These are phyloP conservation scores for Hapalemur alaotrensis DNA, from an alignment of 2,797 vertebrate species.

Conservation along the genomic window DNA sequence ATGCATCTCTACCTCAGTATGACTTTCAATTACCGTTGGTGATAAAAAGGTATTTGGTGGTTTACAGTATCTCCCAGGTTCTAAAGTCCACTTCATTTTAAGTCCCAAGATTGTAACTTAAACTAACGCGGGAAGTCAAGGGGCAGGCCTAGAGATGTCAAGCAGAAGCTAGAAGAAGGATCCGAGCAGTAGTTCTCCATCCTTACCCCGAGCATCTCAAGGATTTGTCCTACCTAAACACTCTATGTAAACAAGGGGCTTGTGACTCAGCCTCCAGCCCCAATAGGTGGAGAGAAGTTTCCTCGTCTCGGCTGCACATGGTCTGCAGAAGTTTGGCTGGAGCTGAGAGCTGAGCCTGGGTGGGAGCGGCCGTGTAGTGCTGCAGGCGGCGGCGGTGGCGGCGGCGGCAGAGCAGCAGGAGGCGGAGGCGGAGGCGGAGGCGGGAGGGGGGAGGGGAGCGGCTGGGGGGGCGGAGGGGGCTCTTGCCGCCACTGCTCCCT, in stretches of 20 bases:
- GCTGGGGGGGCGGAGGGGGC: constrained; percentile 55
- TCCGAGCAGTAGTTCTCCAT: background rate
- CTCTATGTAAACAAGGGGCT: constrained; percentile 32
- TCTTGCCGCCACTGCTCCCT: constrained; percentile 75
- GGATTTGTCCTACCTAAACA: constrained; percentile 38
- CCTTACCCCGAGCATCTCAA: background rate
- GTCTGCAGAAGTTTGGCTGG: constrained; percentile 73
- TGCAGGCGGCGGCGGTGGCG: constrained; percentile 60
- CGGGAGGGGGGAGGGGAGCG: constrained; percentile 56
- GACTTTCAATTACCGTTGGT: background rate
- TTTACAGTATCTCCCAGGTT: background rate
- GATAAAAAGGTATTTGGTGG: background rate
- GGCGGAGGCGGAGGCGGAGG: constrained; percentile 7
- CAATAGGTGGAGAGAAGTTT: constrained; percentile 61
- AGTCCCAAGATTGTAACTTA: background rate
- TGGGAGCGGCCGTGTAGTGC: constrained; percentile 72
- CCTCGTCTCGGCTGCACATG: constrained; percentile 70
- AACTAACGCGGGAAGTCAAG: background rate
- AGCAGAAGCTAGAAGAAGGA: background rate
- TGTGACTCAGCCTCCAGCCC: constrained; percentile 39
- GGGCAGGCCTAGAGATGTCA: background rate
- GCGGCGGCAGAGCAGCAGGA: background rate
- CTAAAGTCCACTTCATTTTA: background rate
- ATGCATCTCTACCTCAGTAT: background rate
- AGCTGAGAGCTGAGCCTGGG: constrained; percentile 53